Percentiles rank a stretch among this genome's conserved stretches.
Evolutionary conservation across 1,140 invertebrate genomes (phyloP).

Genomic region (Anoplophora glabripennis): DNA sequence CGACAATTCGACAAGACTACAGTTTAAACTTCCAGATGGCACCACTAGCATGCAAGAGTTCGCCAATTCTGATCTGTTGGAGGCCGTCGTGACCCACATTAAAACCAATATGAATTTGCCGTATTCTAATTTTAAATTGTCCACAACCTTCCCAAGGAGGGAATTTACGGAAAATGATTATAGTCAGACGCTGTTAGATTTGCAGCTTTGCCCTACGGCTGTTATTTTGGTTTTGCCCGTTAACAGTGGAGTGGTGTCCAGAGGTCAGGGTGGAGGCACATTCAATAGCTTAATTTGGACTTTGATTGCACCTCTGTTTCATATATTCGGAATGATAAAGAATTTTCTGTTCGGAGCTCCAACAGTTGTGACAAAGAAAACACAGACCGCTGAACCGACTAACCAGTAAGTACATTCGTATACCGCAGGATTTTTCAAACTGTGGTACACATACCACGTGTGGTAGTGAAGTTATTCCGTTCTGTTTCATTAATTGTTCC

Average conservation of each 20-base stretch:
- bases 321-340: conserved; percentile 49
- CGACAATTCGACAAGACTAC: conserved; percentile 61
- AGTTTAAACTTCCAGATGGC: conserved; percentile 81
- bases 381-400: too few relatives aligned
- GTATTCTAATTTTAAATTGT: conserved; percentile 64
- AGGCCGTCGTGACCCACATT: conserved; percentile 47
- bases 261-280: conserved; percentile 38
- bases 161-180: conserved; percentile 66
- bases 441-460: too few relatives aligned
- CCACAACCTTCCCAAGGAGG: conserved; percentile 75
- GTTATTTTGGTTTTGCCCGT: conserved; percentile 72
- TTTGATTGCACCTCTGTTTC: conserved; percentile 49
- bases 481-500: too few relatives aligned
- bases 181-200: conserved; percentile 59
- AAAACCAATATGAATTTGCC: conserved; percentile 46
- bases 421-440: too few relatives aligned
- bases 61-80: conserved; percentile 44
- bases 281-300: conserved; percentile 48
- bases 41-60: conserved; percentile 51
- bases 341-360: conserved; percentile 39
- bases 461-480: too few relatives aligned
- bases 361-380: too few relatives aligned
- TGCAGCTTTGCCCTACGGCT: conserved; percentile 76
- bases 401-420: too few relatives aligned
- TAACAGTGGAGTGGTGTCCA: conserved; percentile 32